Conservation (phyloP, 2,113 vertebrate genomes). For the Oriolus oriolus region DNA sequence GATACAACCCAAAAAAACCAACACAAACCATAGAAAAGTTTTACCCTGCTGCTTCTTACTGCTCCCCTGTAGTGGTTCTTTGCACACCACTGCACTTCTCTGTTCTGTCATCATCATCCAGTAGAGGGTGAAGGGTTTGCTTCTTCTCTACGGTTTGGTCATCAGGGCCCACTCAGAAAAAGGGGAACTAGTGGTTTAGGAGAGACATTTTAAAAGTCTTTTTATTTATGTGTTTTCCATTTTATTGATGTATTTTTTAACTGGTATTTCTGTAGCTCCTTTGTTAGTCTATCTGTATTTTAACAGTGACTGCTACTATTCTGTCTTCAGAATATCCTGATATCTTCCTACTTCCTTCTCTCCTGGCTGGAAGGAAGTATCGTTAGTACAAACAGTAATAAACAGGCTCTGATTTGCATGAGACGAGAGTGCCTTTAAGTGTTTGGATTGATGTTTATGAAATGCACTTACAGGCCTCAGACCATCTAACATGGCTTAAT, state of each 20-base stretch:
- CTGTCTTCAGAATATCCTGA: background rate
- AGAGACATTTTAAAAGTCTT: background rate
- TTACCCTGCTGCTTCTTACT: background rate
- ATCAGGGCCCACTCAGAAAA: background rate
- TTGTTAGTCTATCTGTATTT: background rate
- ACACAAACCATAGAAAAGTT: background rate
- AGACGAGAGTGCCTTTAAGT: background rate
- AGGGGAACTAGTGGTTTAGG: background rate
- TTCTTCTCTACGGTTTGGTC: background rate
- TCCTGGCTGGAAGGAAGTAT: background rate
- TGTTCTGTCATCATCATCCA: background rate
- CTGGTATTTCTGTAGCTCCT: background rate
- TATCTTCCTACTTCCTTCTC: background rate
- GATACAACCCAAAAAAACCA: background rate
- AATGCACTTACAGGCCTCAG: background rate
- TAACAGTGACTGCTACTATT: background rate
- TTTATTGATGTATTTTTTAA: background rate
- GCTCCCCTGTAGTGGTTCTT: background rate
- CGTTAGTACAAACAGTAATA: background rate
- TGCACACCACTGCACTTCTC: background rate
- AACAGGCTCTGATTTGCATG: background rate
- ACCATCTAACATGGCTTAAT: background rate
- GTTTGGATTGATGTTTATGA: background rate
- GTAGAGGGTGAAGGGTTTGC: background rate
- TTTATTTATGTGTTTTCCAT: background rate